These are phyloP conservation scores for Eupithecia inturbata DNA, from an alignment of 2,888 invertebrate species.

Conservation along the genomic window DNA sequence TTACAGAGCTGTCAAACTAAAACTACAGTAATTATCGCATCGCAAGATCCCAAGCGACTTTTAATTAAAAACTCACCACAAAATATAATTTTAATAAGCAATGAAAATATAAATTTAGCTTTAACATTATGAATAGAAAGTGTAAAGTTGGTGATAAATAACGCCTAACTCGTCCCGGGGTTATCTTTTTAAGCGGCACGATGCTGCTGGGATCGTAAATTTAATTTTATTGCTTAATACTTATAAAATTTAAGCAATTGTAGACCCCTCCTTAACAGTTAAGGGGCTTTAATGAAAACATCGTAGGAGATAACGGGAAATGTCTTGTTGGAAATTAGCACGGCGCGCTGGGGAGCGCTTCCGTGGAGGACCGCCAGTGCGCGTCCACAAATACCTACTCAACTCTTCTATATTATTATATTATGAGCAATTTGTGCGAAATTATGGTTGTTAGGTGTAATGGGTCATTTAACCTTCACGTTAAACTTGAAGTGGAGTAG, in stretches of 20 bases:
- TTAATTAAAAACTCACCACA: conserved; percentile 47
- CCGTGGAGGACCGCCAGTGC: not conserved
- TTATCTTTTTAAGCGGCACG: conserved; percentile 67
- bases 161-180: conserved; percentile 65
- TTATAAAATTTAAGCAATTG: conserved; percentile 65
- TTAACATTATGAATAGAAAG: conserved; percentile 64
- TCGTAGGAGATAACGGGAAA: conserved; percentile 41
- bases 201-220: conserved; percentile 63
- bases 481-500: not conserved
- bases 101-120: conserved; percentile 62
- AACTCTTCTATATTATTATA: not conserved
- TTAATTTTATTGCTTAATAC: conserved; percentile 67
- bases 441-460: not conserved
- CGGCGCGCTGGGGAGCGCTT: conserved; percentile 30
- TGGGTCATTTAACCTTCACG: not conserved
- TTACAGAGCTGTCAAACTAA: conserved; percentile 12
- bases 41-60: conserved; percentile 31
- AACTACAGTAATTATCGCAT: conserved; percentile 16
- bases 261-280: conserved; percentile 43
- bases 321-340: conserved; percentile 39
- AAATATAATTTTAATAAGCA: conserved; percentile 59
- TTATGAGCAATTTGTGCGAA: not conserved
- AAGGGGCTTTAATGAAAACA: conserved; percentile 43
- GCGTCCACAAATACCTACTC: not conserved
- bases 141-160: conserved; percentile 65